Evolutionary conservation across 2,888 invertebrate genomes (phyloP), one percentile per base, ranked within the genome.

Genomic region (Chloromyia formosa): DNA sequence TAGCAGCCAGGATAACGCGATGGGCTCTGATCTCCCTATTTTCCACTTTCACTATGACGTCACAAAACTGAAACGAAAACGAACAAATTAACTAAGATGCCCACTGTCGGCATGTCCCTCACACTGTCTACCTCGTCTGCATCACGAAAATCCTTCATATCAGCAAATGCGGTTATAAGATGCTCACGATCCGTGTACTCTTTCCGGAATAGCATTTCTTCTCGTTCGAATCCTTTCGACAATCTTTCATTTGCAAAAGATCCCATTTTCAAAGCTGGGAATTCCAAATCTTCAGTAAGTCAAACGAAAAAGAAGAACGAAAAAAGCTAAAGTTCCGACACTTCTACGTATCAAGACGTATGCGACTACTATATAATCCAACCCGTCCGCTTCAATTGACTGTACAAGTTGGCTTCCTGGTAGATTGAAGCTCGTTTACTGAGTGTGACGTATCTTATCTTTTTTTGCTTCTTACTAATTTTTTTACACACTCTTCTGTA

Each of bases 111-210:
- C 12, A 1, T 64, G 9, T 16, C 9, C 2, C 62, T 2, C 42
- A 18, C n/a, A n/a, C n/a, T n/a, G n/a, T n/a, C n/a, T 66, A 71
- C 71, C 22, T 71, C 71, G 40, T 71, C 71, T 12, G 71, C 53
- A 42, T 56, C 58, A 1, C 56, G 71, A 18, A 71, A 42, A 12
- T 58, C 58, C 7, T 71, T 71, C 58, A 71, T 58, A 10, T 71
- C 71, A 2, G 23, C 18, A 42, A 71, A 71, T 12, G 58, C 40
- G 1, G 71, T 12, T 7, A 58, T 40, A 12, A 71, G 42, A 58
- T 71, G 71, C 58, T 71, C 58, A n/a, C 71, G 56, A 71, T 71
- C 71, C 12, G 71, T 71, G 18, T 71, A 71, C 35, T 71, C 71
- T 20, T 71, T 71, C 7, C 71, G 71, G 1, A 56, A 18, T 14